phyloP scores from a whole-genome alignment of 2,888 invertebrate genomes.

The Metopia argyrocephala region DNA sequence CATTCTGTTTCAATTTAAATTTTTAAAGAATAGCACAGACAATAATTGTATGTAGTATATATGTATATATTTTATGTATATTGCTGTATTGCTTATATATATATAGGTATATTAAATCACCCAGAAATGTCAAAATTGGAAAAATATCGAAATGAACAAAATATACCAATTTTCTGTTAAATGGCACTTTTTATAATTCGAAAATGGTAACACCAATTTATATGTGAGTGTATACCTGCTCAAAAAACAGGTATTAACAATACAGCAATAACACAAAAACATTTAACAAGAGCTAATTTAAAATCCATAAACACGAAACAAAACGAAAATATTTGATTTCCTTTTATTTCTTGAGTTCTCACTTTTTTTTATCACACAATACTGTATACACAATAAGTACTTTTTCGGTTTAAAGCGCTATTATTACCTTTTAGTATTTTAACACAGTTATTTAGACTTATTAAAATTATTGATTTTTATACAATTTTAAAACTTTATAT shows the following conservation, averaged over 20 bases:
- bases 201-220: too few species aligned
- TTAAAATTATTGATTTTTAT: constrained; percentile 21
- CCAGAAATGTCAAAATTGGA: too few species aligned
- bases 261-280: constrained; percentile 19
- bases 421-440: constrained; percentile 36
- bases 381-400: not conserved
- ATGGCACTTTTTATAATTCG: too few species aligned
- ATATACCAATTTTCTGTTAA: too few species aligned
- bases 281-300: constrained; percentile 6
- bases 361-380: not conserved
- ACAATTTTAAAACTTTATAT: not conserved
- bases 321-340: not conserved
- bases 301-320: not conserved
- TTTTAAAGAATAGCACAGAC: too few species aligned
- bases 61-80: too few species aligned
- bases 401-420: not conserved
- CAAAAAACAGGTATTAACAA: constrained; percentile 19
- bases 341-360: not conserved
- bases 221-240: too few species aligned
- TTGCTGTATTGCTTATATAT: too few species aligned
- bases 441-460: constrained; percentile 1
- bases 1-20: too few species aligned
- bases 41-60: too few species aligned
- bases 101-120: too few species aligned
- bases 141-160: too few species aligned